A percentile compares a stretch with the other conserved stretches of the same genome.
Evolutionary conservation across 1,140 invertebrate genomes (phyloP).

Genomic region (Amyelois transitella): DNA sequence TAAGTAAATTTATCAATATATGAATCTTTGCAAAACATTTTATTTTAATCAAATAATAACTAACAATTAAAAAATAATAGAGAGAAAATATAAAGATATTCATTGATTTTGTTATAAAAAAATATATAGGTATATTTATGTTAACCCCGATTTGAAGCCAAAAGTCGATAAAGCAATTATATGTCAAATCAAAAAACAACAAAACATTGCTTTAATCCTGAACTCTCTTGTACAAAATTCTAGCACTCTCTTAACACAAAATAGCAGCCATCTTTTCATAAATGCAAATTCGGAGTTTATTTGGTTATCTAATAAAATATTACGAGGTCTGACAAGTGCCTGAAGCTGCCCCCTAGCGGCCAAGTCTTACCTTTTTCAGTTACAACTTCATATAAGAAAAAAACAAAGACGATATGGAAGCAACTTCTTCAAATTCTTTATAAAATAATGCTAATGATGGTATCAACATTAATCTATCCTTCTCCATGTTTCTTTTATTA

Average conservation of each 20-base stretch:
- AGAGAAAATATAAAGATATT: neutral
- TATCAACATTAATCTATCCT: no score
- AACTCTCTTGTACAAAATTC: neutral
- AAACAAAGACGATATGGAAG: neutral
- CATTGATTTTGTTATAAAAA: no score
- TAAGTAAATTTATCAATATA: no score
- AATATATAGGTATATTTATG: no score
- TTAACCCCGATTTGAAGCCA: no score
- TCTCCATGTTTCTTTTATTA: no score
- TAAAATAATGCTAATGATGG: no score
- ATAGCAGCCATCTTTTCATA: conserved; percentile 7
- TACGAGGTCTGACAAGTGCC: conserved; percentile 69
- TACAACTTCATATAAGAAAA: conserved; percentile 19
- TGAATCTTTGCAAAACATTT: neutral
- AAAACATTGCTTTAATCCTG: no score
- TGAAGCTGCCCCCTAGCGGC: conserved; percentile 46
- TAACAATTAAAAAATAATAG: no score
- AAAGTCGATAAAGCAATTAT: no score
- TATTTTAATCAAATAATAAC: no score
- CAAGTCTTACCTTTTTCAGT: conserved; percentile 42
- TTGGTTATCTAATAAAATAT: conserved; percentile 74
- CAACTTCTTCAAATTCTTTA: neutral
- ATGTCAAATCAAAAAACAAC: no score
- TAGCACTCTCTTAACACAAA: neutral
- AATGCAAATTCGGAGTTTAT: conserved; percentile 57